These are phyloP conservation scores for Meleagris gallopavo DNA, from an alignment of 2,113 vertebrate species.

Conservation along the genomic window DNA sequence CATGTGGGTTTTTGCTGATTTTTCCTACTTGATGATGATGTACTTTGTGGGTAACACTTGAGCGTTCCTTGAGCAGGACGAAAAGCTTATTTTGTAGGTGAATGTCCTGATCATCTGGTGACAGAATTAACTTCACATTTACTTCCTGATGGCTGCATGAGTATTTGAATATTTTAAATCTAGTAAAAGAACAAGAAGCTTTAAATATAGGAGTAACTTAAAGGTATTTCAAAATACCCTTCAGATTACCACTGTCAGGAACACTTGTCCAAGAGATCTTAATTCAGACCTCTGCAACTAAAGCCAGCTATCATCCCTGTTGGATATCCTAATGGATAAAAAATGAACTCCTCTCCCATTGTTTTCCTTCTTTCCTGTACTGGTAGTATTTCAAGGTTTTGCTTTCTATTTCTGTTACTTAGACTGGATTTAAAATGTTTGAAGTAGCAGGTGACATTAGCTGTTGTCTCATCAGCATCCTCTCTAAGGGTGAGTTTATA, in stretches of 20 bases:
- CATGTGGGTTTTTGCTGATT: not conserved
- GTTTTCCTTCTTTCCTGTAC: not conserved
- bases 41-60: not conserved
- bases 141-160: not conserved
- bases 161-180: not conserved
- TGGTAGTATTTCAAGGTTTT: not conserved
- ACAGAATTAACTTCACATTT: not conserved
- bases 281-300: not conserved
- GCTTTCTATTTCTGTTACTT: not conserved
- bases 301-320: not conserved
- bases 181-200: not conserved
- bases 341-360: not conserved
- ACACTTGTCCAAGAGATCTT: no score
- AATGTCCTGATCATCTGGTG: not conserved
- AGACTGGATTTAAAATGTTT: not conserved
- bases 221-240: not conserved
- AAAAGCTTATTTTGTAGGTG: not conserved
- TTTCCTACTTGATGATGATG: not conserved
- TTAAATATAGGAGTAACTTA: not conserved
- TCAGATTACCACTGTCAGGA: not conserved
- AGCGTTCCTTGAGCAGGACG: not conserved
- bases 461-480: not conserved
- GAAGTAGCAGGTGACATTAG: not conserved
- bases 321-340: not conserved
- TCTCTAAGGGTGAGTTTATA: not conserved